phyloP scores from a whole-genome alignment of 2,797 vertebrate genomes.

The Eptatretus atami region DNA sequence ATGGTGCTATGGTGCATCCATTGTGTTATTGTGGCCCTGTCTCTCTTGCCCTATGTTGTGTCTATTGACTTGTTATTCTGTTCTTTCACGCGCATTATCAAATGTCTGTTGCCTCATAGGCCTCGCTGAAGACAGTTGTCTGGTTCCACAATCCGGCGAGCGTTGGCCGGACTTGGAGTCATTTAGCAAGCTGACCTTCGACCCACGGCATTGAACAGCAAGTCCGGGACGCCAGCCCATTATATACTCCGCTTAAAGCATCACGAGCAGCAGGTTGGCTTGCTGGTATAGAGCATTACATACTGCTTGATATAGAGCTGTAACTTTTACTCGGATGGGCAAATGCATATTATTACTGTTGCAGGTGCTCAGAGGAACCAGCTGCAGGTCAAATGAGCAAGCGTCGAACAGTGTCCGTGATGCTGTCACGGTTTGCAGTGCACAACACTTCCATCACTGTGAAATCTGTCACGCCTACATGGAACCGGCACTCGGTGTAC shows the following conservation, averaged over 20 bases:
- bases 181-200: conserved; percentile 50
- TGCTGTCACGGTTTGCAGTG: conserved; percentile 54
- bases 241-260: conserved; percentile 25
- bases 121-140: conserved; percentile 16
- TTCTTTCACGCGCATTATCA: no score
- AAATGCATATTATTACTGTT: no score
- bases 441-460: conserved; percentile 96
- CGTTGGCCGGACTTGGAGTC: conserved; percentile 76
- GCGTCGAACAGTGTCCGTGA: conserved; percentile 46
- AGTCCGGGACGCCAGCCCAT: conserved; percentile 37
- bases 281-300: no score
- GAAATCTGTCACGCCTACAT: conserved; percentile 86
- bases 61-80: no score
- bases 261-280: no score
- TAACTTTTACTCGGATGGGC: no score
- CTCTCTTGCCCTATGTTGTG: no score
- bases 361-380: neutral
- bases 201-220: conserved; percentile 37
- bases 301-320: no score
- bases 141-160: conserved; percentile 17
- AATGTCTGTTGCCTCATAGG: conserved; percentile 10
- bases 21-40: no score
- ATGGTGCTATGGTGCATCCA: no score
- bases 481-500: conserved; percentile 20
- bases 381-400: conserved; percentile 13